Evolutionary conservation across 2,113 vertebrate genomes (phyloP).

Genomic region (Plotosus lineatus): DNA sequence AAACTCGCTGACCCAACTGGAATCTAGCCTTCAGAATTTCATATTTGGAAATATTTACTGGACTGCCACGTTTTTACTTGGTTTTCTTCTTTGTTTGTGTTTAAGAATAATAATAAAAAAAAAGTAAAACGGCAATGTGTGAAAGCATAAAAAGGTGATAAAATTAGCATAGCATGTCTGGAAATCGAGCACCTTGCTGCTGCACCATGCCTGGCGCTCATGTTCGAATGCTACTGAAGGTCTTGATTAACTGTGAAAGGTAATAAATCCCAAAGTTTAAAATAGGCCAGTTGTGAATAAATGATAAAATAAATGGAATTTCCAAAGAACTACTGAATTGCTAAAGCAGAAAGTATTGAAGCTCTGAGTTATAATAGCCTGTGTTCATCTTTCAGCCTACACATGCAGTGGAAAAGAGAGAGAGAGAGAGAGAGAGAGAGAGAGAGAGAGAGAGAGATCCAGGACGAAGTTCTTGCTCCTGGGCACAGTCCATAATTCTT

Average conservation of each 20-base stretch:
- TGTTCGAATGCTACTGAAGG: not conserved
- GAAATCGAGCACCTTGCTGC: not conserved
- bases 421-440: not conserved
- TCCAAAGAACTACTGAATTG: slow-evolving; percentile 18
- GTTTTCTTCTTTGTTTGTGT: not conserved
- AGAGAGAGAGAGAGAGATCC: not conserved
- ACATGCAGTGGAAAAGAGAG: slow-evolving; percentile 16
- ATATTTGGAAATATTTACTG: slow-evolving; percentile 19
- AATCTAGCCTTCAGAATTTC: slow-evolving; percentile 23
- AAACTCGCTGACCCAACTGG: slow-evolving; percentile 38
- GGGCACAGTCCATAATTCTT: slow-evolving; percentile 28
- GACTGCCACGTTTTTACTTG: slow-evolving; percentile 2
- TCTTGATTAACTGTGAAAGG: slow-evolving; percentile 16
- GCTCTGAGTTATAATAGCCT: slow-evolving; percentile 13
- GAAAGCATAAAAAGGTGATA: not conserved
- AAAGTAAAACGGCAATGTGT: not conserved
- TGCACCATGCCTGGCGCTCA: not conserved
- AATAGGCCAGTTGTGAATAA: slow-evolving; percentile 10
- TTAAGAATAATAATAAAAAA: not conserved
- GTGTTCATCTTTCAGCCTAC: slow-evolving; percentile 3
- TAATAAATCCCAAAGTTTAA: slow-evolving; percentile 4
- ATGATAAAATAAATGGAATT: slow-evolving; percentile 21
- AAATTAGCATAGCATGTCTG: not conserved
- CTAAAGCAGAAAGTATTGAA: slow-evolving; percentile 26
- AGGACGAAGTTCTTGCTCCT: not conserved